Evolutionary conservation across 1,140 invertebrate species (phyloP).

Genomic region (Heliconius eleuchia): DNA sequence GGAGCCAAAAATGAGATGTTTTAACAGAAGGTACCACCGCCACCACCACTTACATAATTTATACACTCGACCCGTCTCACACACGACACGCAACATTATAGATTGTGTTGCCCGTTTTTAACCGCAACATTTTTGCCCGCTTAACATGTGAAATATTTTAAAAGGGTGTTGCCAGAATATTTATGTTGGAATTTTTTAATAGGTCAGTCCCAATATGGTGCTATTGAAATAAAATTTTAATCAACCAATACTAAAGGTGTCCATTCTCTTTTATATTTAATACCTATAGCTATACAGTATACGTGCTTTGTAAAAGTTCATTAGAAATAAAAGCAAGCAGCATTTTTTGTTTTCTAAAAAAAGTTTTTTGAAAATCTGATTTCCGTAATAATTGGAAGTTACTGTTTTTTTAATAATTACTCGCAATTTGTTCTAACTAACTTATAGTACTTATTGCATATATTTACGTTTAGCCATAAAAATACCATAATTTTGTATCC

Average conservation of each 20-base stretch:
- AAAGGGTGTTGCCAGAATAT: constrained; percentile 17
- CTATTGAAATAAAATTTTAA: constrained; percentile 13
- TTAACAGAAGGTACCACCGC: constrained; percentile 52
- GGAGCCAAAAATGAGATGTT: constrained; percentile 56
- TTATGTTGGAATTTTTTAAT: constrained; percentile 16
- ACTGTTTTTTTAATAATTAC: too few species aligned
- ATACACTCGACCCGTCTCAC: constrained; percentile 47
- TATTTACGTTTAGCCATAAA: too few species aligned
- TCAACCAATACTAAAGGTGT: neutral
- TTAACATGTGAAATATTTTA: constrained; percentile 26
- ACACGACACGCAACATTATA: constrained; percentile 44
- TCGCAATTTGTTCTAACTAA: too few species aligned
- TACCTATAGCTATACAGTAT: neutral
- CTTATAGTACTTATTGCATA: too few species aligned
- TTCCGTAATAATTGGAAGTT: too few species aligned
- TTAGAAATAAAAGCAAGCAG: too few species aligned
- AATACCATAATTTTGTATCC: too few species aligned
- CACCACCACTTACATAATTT: constrained; percentile 54
- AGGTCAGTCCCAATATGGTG: neutral
- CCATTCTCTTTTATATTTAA: neutral
- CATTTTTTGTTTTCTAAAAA: too few species aligned
- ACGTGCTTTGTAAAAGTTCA: too few species aligned
- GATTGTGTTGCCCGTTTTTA: constrained; percentile 40
- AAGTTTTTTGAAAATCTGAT: too few species aligned
- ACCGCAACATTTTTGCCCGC: constrained; percentile 37